These are phyloP conservation scores for Phrynocephalus vlangalii DNA, from an alignment of 2,797 vertebrate species.

Conservation along the genomic window DNA sequence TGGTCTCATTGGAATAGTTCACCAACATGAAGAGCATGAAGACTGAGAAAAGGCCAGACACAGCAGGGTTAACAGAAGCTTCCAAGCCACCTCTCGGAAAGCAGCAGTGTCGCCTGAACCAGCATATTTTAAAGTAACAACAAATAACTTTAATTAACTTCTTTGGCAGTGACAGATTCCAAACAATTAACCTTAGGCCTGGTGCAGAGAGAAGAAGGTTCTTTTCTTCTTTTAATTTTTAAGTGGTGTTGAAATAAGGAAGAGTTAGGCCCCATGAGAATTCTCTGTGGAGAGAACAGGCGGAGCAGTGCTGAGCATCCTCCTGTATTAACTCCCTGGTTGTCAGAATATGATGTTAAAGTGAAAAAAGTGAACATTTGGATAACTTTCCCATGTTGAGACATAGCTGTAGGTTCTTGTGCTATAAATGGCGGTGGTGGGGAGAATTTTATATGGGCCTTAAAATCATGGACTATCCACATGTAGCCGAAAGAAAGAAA, in stretches of 20 bases:
- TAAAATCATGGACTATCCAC: neutral
- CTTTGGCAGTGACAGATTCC: conserved; percentile 70
- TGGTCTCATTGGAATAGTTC: neutral
- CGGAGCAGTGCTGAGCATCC: neutral
- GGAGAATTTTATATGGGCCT: neutral
- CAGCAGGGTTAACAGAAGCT: conserved; percentile 17
- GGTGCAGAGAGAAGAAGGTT: conserved; percentile 11
- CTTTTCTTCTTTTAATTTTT: conserved; percentile 65
- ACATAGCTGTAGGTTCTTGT: neutral
- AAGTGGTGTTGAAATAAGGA: conserved; percentile 43
- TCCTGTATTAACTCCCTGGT: conserved; percentile 11
- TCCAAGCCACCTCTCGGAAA: neutral
- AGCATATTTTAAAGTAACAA: conserved; percentile 46
- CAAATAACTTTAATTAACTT: conserved; percentile 70
- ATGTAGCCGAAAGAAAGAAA: neutral
- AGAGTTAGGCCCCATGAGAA: neutral
- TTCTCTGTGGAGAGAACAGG: neutral
- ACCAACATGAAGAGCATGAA: neutral
- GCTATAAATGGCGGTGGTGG: neutral
- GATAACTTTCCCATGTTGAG: too few relatives aligned
- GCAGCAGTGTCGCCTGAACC: conserved; percentile 16
- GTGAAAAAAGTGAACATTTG: neutral
- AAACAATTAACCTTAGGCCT: conserved; percentile 42
- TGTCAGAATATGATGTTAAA: neutral
- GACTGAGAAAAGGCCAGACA: neutral